phyloP scores from a whole-genome alignment of 2,888 invertebrate species.

The Cyclophora albipunctata region DNA sequence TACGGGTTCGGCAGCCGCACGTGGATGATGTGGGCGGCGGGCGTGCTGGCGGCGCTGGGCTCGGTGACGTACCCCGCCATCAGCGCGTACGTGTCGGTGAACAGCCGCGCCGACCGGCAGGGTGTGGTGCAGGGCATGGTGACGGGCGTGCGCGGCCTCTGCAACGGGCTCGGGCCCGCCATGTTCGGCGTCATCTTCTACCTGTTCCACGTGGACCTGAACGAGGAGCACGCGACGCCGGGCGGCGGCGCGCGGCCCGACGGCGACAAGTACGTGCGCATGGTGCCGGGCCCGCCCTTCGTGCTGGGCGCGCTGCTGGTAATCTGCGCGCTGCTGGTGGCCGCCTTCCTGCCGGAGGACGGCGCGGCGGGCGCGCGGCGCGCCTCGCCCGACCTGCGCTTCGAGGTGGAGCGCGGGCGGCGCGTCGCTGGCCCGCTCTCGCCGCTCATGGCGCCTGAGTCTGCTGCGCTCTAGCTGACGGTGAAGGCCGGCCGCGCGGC shows the following conservation, averaged over 20 bases:
- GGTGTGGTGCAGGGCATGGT: slow-evolving; percentile 98
- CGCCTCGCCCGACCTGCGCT: slow-evolving; percentile 83
- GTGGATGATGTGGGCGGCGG: slow-evolving; percentile 99
- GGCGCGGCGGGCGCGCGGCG: slow-evolving; percentile 50
- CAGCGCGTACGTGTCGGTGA: slow-evolving; percentile 97
- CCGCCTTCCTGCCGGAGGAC: slow-evolving; percentile 88
- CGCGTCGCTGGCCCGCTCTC: slow-evolving; percentile 85
- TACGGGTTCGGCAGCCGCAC: slow-evolving; percentile 97
- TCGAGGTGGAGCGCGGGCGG: slow-evolving; percentile 86
- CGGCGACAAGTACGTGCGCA: slow-evolving; percentile 76
- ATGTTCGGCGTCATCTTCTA: slow-evolving; percentile 99
- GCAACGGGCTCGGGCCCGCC: slow-evolving; percentile 98
- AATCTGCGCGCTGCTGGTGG: slow-evolving; percentile 94
- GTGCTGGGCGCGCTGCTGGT: slow-evolving; percentile 98
- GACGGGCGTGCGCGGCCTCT: slow-evolving; percentile 97
- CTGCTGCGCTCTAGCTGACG: slow-evolving; percentile 81
- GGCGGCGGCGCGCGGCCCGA: slow-evolving; percentile 42
- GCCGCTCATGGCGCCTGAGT: slow-evolving; percentile 85
- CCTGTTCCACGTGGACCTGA: slow-evolving; percentile 97
- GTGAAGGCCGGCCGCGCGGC: slow-evolving; percentile 57
- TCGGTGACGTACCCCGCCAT: slow-evolving; percentile 99
- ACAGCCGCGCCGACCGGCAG: slow-evolving; percentile 98
- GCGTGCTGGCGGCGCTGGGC: slow-evolving; percentile 95
- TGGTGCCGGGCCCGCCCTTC: slow-evolving; percentile 98
- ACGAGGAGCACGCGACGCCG: slow-evolving; percentile 77